Conservation (phyloP, 2,888 invertebrate genomes). For the Drosophila histrio region DNA sequence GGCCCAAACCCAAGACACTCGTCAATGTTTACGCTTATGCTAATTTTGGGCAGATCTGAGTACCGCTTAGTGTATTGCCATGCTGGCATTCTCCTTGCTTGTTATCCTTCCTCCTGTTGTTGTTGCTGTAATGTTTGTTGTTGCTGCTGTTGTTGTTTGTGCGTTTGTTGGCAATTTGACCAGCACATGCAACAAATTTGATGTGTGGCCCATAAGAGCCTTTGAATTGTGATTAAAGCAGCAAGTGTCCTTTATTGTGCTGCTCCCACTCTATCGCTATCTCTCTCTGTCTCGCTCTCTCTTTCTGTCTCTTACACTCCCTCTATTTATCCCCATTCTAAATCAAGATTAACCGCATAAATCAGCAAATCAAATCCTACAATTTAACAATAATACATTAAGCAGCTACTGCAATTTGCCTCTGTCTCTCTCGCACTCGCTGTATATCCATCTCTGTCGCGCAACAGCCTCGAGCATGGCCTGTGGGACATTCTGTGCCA, state of each 20-base stretch:
- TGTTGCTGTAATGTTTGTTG: constrained; percentile 9
- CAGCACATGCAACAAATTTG: constrained; percentile 52
- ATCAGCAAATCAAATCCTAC: constrained; percentile 55
- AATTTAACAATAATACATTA: constrained; percentile 51
- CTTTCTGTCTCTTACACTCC: not conserved
- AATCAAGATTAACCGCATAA: constrained; percentile 47
- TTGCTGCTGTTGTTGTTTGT: constrained; percentile 9
- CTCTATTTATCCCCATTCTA: not conserved
- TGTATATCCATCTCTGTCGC: not conserved
- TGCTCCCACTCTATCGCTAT: not conserved
- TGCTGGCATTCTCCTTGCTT: constrained; percentile 21
- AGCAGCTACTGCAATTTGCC: constrained; percentile 1
- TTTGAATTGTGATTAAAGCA: constrained; percentile 33
- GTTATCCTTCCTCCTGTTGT: constrained; percentile 10
- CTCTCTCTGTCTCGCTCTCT: not conserved
- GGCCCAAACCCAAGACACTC: constrained; percentile 38
- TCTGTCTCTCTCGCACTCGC: not conserved
- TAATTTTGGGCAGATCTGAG: constrained; percentile 60
- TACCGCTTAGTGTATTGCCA: constrained; percentile 43
- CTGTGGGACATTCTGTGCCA: not conserved
- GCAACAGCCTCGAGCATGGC: not conserved
- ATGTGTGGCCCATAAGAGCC: constrained; percentile 37
- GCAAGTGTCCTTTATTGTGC: constrained; percentile 14
- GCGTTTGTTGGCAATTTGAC: constrained; percentile 27
- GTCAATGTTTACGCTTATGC: constrained; percentile 73